Conservation (phyloP, 2,113 vertebrate species). For the Gavialis gangeticus region DNA sequence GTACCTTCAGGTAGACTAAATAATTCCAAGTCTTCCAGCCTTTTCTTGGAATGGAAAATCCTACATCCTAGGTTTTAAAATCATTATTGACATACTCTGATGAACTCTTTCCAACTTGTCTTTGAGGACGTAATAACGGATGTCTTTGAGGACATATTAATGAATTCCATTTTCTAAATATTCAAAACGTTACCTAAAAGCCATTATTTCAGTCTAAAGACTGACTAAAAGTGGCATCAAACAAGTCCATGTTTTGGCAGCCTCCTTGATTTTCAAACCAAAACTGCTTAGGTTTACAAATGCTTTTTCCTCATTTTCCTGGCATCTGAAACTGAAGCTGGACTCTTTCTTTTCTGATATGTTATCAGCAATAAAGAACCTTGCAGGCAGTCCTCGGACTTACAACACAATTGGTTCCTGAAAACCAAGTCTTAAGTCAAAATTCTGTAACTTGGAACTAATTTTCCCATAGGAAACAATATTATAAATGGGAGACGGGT, state of each 20-base stretch:
- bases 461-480: too few relatives aligned
- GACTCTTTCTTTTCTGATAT: neutral
- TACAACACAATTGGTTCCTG: too few relatives aligned
- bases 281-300: neutral
- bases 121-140: neutral
- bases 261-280: accelerated
- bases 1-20: too few relatives aligned
- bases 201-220: neutral
- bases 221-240: neutral
- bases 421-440: too few relatives aligned
- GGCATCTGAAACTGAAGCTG: neutral
- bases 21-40: too few relatives aligned
- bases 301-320: neutral
- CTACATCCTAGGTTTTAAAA: neutral
- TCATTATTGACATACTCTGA: neutral
- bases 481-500: too few relatives aligned
- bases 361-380: neutral
- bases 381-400: too few relatives aligned
- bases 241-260: accelerated
- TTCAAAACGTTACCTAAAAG: neutral
- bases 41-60: too few relatives aligned
- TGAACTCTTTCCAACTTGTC: neutral
- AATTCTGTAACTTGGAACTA: too few relatives aligned
- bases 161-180: neutral
- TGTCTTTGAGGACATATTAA: neutral